Evolutionary conservation across 2,113 vertebrate genomes (phyloP), one percentile per base, ranked within the genome.

Genomic region (Spilogale gracilis): DNA sequence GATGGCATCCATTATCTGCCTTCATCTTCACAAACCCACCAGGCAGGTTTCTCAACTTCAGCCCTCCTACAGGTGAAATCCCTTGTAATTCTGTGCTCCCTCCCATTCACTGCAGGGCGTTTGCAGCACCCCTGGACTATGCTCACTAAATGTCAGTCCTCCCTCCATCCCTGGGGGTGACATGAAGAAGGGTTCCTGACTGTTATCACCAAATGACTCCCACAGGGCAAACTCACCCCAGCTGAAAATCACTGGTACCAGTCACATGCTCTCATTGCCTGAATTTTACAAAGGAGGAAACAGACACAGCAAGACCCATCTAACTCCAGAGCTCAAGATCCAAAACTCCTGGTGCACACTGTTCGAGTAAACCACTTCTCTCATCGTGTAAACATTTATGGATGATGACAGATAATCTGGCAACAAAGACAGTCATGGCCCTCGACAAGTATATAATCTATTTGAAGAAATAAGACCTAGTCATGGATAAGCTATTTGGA

Each of bases 201-300:
- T 79, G 86, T 48, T 13, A 27, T 43, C 52, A 50, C 30, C 67
- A 88, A 86, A 94, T 48, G 67, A 60, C 20, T 74, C 43, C 71
- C 92, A 1, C 3, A 17, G 61, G 61, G 23, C 78, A 81, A 86
- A 65, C 61, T 60, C 20, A 43, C n/a, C 20, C 14, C 23, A 13
- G 10, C 18, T 74, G 56, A 89, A 97, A 96, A 94, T 61, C n/a
- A 10, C 32, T 5, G 16, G 76, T 69, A 50, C 56, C 43, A 56
- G 54, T 9, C 3, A 45, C 0, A 2, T 6, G 52, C 25, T n/a
- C 17, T n/a, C n/a, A 38, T 0, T 87, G 67, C 13, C 17, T 17
- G 12, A n/a, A 56, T n/a, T 80, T 88, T 50, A 92, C 78, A 95
- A 83, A 63, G 32, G 45, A 60, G 13, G 61, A 88, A 96, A 93